These are phyloP conservation scores for Plebejus melissa DNA, from an alignment of 2,888 invertebrate species.

Conservation along the genomic window DNA sequence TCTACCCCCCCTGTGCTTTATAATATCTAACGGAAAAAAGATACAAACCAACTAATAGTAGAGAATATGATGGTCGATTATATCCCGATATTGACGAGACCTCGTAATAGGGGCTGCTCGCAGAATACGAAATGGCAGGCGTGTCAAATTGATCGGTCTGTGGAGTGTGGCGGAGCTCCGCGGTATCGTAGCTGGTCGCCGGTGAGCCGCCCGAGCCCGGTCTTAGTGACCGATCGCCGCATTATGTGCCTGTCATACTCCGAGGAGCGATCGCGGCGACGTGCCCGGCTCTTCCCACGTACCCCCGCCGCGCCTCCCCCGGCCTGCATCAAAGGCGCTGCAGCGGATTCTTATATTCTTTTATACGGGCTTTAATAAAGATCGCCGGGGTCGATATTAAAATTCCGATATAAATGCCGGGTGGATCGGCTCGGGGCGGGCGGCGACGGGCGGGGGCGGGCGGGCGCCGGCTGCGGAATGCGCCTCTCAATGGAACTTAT, in stretches of 20 bases:
- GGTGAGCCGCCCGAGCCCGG: constrained; percentile 39
- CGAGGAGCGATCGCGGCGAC: constrained; percentile 60
- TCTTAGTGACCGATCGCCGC: constrained; percentile 64
- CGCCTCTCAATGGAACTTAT: constrained; percentile 28
- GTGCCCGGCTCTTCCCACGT: constrained; percentile 49
- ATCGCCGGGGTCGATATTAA: constrained; percentile 62
- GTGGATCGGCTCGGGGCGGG: constrained; percentile 6
- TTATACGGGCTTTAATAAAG: constrained; percentile 64
- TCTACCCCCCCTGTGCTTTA: background rate
- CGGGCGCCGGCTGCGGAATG: constrained; percentile 28
- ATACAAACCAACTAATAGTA: background rate
- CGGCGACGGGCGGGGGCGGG: background rate
- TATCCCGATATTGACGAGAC: constrained; percentile 8
- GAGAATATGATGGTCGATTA: constrained; percentile 8
- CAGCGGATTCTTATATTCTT: constrained; percentile 53
- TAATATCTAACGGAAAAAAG: background rate
- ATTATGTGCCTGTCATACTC: constrained; percentile 68
- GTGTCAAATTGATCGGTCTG: constrained; percentile 5
- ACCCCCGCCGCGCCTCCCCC: constrained; percentile 26
- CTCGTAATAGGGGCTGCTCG: background rate
- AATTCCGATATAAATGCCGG: constrained; percentile 52
- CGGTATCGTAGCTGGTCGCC: background rate
- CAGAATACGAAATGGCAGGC: constrained; percentile 1
- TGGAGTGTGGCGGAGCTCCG: background rate
- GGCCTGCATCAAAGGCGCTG: constrained; percentile 45